These are phyloP conservation scores for Drosophila koepferae DNA, from an alignment of 2,888 invertebrate species.

Conservation along the genomic window DNA sequence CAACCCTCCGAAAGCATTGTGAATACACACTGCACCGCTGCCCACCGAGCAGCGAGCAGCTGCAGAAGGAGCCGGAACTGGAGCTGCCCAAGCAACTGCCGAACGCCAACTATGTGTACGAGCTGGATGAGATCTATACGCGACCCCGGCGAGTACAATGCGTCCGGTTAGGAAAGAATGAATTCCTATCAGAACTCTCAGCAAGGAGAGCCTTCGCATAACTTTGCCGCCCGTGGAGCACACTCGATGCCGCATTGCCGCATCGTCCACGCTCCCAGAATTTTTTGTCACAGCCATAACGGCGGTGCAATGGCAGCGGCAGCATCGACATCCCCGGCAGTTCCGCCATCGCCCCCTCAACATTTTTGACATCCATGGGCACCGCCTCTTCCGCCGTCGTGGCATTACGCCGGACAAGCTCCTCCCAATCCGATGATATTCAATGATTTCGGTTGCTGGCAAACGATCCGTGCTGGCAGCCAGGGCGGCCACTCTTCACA, in stretches of 20 bases:
- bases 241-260: slow-evolving; percentile 86
- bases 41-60: slow-evolving; percentile 88
- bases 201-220: slow-evolving; percentile 80
- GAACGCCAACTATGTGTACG: slow-evolving; percentile 84
- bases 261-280: slow-evolving; percentile 88
- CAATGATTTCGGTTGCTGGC: slow-evolving; percentile 78
- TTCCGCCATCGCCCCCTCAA: slow-evolving; percentile 85
- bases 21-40: slow-evolving; percentile 91
- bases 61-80: neutral
- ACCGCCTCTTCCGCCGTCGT: slow-evolving; percentile 92
- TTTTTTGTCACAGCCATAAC: slow-evolving; percentile 76
- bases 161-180: slow-evolving; percentile 83
- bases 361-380: slow-evolving; percentile 87
- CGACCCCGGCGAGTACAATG: slow-evolving; percentile 87
- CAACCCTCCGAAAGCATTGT: slow-evolving; percentile 93
- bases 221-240: slow-evolving; percentile 43
- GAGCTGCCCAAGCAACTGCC: slow-evolving; percentile 20
- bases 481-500: slow-evolving; percentile 75
- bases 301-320: neutral
- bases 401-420: slow-evolving; percentile 87
- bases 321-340: slow-evolving; percentile 84
- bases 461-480: slow-evolving; percentile 54
- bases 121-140: slow-evolving; percentile 90
- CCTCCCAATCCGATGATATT: slow-evolving; percentile 84
- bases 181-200: slow-evolving; percentile 83